Evolutionary conservation across 92 coral and sea anemone genomes (phyloP).

Genomic region (Zoanthus sociatus): DNA sequence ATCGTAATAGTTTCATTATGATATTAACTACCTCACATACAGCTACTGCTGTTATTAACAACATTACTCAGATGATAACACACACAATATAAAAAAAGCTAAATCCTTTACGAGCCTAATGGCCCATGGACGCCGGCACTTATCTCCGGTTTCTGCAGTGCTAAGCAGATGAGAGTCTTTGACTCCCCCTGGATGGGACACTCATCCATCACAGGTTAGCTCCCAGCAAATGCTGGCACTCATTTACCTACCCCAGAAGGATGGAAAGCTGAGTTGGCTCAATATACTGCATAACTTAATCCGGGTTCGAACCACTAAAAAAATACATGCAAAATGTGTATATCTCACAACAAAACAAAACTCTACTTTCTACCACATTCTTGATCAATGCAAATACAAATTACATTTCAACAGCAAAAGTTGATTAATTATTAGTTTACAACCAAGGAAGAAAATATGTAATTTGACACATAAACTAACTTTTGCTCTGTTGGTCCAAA

Average conservation of each 20-base stretch:
- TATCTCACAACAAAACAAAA: neutral
- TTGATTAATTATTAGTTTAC: neutral
- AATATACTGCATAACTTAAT: neutral
- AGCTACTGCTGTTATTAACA: neutral
- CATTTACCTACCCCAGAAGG: no score
- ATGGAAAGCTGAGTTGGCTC: no score
- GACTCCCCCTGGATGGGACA: no score
- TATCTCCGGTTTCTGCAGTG: no score
- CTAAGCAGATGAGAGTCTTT: no score
- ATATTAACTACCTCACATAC: neutral
- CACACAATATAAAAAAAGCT: neutral
- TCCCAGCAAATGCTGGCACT: no score
- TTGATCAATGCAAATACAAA: neutral
- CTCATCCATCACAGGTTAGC: no score
- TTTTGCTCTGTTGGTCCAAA: conserved; percentile 93
- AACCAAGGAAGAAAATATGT: neutral
- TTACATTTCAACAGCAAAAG: neutral
- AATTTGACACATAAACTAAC: conserved; percentile 34
- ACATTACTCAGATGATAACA: neutral
- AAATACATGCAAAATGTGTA: neutral
- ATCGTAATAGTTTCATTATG: neutral
- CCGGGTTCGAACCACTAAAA: neutral
- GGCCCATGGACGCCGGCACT: no score
- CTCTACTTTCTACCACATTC: neutral
- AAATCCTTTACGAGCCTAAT: no score